These are phyloP conservation scores for Florisuga fusca DNA, from an alignment of 2,797 vertebrate species.

Conservation along the genomic window DNA sequence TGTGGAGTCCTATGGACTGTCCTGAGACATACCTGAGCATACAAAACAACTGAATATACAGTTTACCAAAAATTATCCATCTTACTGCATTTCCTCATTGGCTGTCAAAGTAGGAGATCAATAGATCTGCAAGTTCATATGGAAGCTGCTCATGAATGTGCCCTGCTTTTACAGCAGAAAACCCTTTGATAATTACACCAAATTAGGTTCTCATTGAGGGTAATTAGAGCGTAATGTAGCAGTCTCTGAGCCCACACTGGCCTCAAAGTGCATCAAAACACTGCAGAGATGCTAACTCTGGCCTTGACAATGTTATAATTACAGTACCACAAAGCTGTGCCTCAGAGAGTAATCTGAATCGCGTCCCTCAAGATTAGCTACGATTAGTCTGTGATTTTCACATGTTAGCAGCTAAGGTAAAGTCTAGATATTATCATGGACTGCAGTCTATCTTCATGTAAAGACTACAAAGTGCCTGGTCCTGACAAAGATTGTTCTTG, in stretches of 20 bases:
- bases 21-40: neutral
- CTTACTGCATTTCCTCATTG: neutral
- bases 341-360: neutral
- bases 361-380: neutral
- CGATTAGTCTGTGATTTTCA: neutral
- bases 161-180: neutral
- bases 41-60: neutral
- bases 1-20: neutral
- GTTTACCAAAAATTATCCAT: neutral
- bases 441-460: neutral
- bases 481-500: neutral
- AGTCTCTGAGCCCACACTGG: neutral
- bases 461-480: neutral
- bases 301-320: neutral
- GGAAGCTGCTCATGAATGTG: neutral
- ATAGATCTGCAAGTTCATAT: neutral
- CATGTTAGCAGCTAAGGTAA: neutral
- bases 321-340: neutral
- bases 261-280: neutral
- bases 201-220: slow-evolving; percentile 5
- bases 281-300: neutral
- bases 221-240: neutral
- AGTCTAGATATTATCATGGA: neutral
- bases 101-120: neutral
- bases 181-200: neutral